Percentiles rank a stretch among this genome's conserved stretches.
Conservation (phyloP, 2,888 invertebrate species). For the Eristalis tenax region DNA sequence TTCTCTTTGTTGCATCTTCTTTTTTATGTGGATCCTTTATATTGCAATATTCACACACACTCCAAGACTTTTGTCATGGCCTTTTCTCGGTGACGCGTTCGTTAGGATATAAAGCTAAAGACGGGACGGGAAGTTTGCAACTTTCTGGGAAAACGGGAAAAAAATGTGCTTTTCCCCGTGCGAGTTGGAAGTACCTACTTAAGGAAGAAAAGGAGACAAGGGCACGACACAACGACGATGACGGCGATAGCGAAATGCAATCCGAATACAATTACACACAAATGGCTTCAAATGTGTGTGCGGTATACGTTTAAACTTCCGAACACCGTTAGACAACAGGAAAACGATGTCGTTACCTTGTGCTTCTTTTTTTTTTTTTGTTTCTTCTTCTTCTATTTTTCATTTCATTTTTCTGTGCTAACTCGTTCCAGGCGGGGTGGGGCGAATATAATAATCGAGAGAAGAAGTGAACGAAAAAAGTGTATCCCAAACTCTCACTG, state of each 20-base stretch:
- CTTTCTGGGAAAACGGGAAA: slow-evolving; percentile 42
- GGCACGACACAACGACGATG: slow-evolving; percentile 26
- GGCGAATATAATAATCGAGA: slow-evolving; percentile 12
- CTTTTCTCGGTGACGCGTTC: slow-evolving; percentile 8
- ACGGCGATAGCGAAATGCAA: slow-evolving; percentile 19
- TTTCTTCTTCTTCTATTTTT: not conserved
- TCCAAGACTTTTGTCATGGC: slow-evolving; percentile 54
- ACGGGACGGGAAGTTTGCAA: slow-evolving; percentile 2
- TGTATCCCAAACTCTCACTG: slow-evolving; percentile 30
- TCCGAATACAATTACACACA: slow-evolving; percentile 43
- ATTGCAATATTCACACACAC: slow-evolving; percentile 55
- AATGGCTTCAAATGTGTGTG: slow-evolving; percentile 44
- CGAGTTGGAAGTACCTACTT: slow-evolving; percentile 49
- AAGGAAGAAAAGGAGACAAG: slow-evolving; percentile 51
- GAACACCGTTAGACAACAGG: slow-evolving; percentile 54
- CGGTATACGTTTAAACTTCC: slow-evolving; percentile 51
- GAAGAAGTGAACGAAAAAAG: slow-evolving; percentile 21
- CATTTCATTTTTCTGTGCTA: not conserved
- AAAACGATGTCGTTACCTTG: slow-evolving; percentile 56
- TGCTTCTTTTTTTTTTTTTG: not conserved
- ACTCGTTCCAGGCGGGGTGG: not conserved
- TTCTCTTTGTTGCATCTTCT: slow-evolving; percentile 1
- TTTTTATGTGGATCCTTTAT: slow-evolving; percentile 39
- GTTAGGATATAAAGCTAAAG: not conserved
- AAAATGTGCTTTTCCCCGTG: slow-evolving; percentile 54